phyloP scores from a whole-genome alignment of 1,140 invertebrate species.

The Helicoverpa zea region DNA sequence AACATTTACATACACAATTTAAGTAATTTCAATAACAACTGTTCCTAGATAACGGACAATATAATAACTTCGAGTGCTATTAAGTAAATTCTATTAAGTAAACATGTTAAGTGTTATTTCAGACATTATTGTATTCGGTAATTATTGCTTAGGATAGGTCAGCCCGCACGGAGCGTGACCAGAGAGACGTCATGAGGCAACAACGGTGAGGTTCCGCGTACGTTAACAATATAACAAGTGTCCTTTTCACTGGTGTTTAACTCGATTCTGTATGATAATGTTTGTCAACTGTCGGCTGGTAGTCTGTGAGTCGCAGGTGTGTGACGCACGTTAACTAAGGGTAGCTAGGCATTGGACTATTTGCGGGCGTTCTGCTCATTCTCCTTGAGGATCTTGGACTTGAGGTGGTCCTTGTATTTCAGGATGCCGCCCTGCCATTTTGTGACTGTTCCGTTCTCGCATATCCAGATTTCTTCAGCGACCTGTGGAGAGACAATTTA shows the following conservation, averaged over 20 bases:
- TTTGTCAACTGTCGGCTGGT: conserved; percentile 10
- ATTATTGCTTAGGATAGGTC: neutral
- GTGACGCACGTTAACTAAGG: conserved; percentile 31
- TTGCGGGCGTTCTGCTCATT: conserved; percentile 86
- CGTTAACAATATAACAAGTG: neutral
- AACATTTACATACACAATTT: neutral
- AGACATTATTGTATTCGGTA: neutral
- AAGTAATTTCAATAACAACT: conserved; percentile 15
- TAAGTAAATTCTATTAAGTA: conserved; percentile 27
- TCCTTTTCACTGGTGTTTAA: conserved; percentile 10
- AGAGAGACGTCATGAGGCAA: neutral
- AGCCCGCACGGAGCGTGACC: neutral
- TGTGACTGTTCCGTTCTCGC: conserved; percentile 97
- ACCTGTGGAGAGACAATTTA: conserved; percentile 89
- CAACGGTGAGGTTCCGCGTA: neutral
- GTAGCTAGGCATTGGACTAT: conserved; percentile 62
- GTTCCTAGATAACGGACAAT: conserved; percentile 7
- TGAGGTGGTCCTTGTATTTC: conserved; percentile 98
- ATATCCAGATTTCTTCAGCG: conserved; percentile 99
- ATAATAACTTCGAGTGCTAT: conserved; percentile 5
- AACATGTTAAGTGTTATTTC: conserved; percentile 2
- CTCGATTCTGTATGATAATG: neutral
- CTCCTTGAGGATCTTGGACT: conserved; percentile 92
- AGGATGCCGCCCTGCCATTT: conserved; percentile 99
- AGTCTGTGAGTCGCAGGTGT: conserved; percentile 27